These are phyloP conservation scores for Trachelus troglodyta DNA, from an alignment of 2,888 invertebrate species.

Conservation along the genomic window DNA sequence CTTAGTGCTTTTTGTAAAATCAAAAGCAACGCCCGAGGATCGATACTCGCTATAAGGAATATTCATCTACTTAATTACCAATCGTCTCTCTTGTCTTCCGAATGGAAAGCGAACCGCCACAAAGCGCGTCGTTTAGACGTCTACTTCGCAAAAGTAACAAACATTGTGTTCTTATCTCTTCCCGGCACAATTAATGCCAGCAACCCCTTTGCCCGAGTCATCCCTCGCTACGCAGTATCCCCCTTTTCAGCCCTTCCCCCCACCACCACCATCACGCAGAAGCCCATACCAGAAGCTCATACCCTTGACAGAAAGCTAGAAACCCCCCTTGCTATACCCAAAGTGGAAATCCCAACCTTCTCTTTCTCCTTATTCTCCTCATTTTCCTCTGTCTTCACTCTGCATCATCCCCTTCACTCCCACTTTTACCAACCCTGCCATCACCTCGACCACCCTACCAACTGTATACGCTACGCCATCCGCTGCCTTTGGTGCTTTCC, in stretches of 20 bases:
- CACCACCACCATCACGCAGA: slow-evolving; percentile 20
- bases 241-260: slow-evolving; percentile 5
- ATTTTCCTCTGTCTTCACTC: slow-evolving; percentile 24
- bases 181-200: slow-evolving; percentile 57
- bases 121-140: slow-evolving; percentile 50
- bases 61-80: slow-evolving; percentile 34
- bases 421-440: slow-evolving; percentile 33
- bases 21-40: neutral
- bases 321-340: slow-evolving; percentile 20
- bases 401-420: slow-evolving; percentile 25
- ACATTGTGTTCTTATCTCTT: slow-evolving; percentile 59
- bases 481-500: slow-evolving; percentile 59
- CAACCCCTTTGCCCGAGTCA: slow-evolving; percentile 49
- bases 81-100: slow-evolving; percentile 28
- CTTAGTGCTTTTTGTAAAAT: neutral
- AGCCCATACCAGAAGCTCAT: slow-evolving; percentile 5
- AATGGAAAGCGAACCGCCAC: slow-evolving; percentile 42
- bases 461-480: slow-evolving; percentile 13
- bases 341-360: slow-evolving; percentile 22
- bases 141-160: slow-evolving; percentile 55
- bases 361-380: slow-evolving; percentile 16
- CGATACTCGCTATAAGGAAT: no score
- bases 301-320: slow-evolving; percentile 13
- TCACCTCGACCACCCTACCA: slow-evolving; percentile 3
- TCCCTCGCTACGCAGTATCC: slow-evolving; percentile 24